Evolutionary conservation across 2,888 invertebrate species (phyloP), one percentile per base, ranked within the genome.

Genomic region (Eupeodes latifasciatus): DNA sequence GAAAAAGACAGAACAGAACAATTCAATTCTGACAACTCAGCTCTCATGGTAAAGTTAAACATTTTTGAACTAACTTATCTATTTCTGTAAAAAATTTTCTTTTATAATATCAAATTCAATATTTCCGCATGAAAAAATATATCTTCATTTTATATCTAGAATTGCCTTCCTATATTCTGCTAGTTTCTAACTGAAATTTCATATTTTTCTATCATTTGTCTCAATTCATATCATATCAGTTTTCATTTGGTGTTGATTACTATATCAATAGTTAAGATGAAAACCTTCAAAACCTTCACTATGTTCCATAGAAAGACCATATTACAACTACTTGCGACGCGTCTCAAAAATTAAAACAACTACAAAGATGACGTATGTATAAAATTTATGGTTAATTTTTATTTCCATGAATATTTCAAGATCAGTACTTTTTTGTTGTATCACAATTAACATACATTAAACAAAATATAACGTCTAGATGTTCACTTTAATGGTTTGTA

Each of bases 361-460:
- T 1, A 62, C 4, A 40, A 40, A 40, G 40, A 40, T 40, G 10
- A 61, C 36, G 2, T 36, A 14, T 5, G 27, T 66, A 19, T 67
- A 67, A 67, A n/a, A n/a, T 51, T 27, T 19, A 67, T 36, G 36
- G 69, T 57, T 57, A 76, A 59, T 47, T 64, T 40, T 82, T 71
- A 64, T 66, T 61, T 79, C 19, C 19, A 79, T 53, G 77, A 75
- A 78, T 78, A 86, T 81, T 19, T 40, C 64, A 82, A 86, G 69
- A 78, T 82, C 67, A 78, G 34, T 49, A 67, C 62, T 82, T 62
- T 86, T 77, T 78, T 76, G 64, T 67, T 78, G 85, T 85, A 86
- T 86, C 85, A 86, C 85, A 86, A 78, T 69, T 69, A 69, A 81
- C 77, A 78, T 77, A 76, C 53, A 55, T 55, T 5, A 40, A 40